Evolutionary conservation across 2,888 invertebrate species (phyloP).

Genomic region (Tachystola acroxantha): DNA sequence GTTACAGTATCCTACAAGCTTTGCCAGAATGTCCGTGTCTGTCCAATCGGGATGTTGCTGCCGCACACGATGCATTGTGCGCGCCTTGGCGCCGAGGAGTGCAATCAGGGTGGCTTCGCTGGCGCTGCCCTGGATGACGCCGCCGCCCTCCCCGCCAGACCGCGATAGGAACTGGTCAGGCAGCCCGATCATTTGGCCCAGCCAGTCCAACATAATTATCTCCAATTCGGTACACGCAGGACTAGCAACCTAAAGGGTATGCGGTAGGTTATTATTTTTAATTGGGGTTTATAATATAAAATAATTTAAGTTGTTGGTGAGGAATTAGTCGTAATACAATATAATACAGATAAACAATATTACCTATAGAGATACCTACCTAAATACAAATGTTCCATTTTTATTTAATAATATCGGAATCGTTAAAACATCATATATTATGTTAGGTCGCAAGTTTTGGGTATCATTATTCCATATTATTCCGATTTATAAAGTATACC

Average conservation of each 20-base stretch:
- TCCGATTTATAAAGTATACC: too few relatives aligned
- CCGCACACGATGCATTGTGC: slow-evolving; percentile 82
- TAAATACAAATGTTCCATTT: too few relatives aligned
- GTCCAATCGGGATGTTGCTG: slow-evolving; percentile 86
- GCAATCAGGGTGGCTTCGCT: slow-evolving; percentile 96
- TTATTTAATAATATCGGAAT: too few relatives aligned
- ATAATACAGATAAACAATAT: too few relatives aligned
- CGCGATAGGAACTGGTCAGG: slow-evolving; percentile 91
- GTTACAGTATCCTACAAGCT: slow-evolving; percentile 92
- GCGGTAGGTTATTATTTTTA: too few relatives aligned
- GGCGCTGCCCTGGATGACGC: slow-evolving; percentile 93
- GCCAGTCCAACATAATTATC: slow-evolving; percentile 96
- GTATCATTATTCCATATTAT: too few relatives aligned
- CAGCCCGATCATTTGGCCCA: slow-evolving; percentile 94
- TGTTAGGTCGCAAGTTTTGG: too few relatives aligned
- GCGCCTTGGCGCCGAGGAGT: slow-evolving; percentile 91
- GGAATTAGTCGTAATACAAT: too few relatives aligned
- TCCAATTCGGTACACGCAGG: slow-evolving; percentile 98
- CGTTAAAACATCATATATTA: too few relatives aligned
- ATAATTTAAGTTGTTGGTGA: too few relatives aligned
- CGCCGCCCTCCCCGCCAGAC: slow-evolving; percentile 91
- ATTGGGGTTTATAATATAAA: too few relatives aligned
- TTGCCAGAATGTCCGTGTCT: slow-evolving; percentile 84
- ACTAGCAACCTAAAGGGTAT: slow-evolving; percentile 92
- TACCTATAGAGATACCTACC: too few relatives aligned